A percentile compares a stretch with the other conserved stretches of the same genome.
phyloP scores from a whole-genome alignment of 2,888 invertebrate species.

The Lycophotia porphyrea region DNA sequence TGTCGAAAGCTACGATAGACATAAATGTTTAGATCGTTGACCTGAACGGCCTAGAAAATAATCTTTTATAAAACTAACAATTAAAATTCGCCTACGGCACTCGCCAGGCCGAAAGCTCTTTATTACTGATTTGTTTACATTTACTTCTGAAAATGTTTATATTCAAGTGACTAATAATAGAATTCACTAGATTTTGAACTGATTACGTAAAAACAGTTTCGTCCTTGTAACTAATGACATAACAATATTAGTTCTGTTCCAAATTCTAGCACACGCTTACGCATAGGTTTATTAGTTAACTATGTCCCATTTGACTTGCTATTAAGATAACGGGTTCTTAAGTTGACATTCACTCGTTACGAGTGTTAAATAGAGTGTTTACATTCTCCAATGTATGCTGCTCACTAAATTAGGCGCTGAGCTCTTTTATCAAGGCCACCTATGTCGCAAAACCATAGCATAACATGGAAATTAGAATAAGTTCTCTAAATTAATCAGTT shows the following conservation, averaged over 20 bases:
- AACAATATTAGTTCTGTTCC: constrained; percentile 26
- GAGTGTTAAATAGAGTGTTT: constrained; percentile 24
- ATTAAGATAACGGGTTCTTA: constrained; percentile 24
- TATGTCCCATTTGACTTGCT: constrained; percentile 31
- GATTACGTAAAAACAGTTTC: constrained; percentile 7
- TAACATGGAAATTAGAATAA: not conserved
- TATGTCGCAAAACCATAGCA: not conserved
- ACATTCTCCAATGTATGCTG: constrained; percentile 14
- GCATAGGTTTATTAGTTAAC: constrained; percentile 35
- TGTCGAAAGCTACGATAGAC: constrained; percentile 57
- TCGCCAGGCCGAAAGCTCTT: constrained; percentile 7
- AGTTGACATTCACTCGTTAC: constrained; percentile 37
- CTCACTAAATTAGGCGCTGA: not conserved
- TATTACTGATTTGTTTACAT: constrained; percentile 28
- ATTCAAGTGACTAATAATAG: not conserved
- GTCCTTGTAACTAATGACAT: constrained; percentile 37
- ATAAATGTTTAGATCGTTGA: constrained; percentile 49
- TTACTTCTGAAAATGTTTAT: constrained; percentile 21
- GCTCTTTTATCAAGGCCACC: not conserved
- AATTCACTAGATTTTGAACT: constrained; percentile 1
- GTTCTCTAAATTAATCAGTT: not conserved
- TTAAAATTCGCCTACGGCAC: constrained; percentile 18
- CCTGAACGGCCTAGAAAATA: constrained; percentile 37
- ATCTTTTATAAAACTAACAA: constrained; percentile 33
- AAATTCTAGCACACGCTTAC: constrained; percentile 46